Evolutionary conservation across 2,113 vertebrate species (phyloP), one percentile per base, ranked within the genome.

Genomic region (Engystomops pustulosus): DNA sequence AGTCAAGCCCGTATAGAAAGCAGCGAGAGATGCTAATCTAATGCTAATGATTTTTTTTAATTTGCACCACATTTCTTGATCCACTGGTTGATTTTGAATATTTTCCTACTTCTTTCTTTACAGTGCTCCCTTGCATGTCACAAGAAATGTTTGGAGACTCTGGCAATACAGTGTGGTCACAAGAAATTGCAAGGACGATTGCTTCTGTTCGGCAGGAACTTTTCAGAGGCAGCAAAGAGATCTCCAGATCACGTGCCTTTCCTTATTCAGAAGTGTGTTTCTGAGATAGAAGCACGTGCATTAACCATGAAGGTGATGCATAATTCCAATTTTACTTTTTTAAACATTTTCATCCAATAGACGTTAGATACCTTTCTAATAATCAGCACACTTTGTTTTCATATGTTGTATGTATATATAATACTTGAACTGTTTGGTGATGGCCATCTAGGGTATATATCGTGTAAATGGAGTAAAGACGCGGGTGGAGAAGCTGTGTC

Each of bases 61-160:
- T n/a, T n/a, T n/a, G n/a, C n/a, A n/a, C n/a, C n/a, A 27, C 1
- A 60, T 2, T 3, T 20, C 4, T 1, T 53, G 49, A 7, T 53
- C 6, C 18, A n/a, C 49, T 53, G 2, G 1, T 60, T 60, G 6
- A 10, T 27, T 27, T 1, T 2, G 20, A 15, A n/a, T 20, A 15
- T 7, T 53, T 53, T 11, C 0, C 20, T 20, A 12, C 15, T 4
- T 30, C 3, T 4, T 0, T 45, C 5, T 71, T 45, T 62, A 30
- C 88, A 99, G 98, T 99, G 98, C 90, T 96, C 92, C 88, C 89
- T 99, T 87, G 93, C 98, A 2, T 99, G 98, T 85, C 98, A 99
- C 91, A 99, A 98, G 88, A 97, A 98, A 86, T 99, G 98, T 15
- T 90, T 99, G 90, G 97, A 99, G 88, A 97, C 96, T 0, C 88